Percentiles rank a stretch among this genome's conserved stretches.
Conservation (phyloP, 2,113 vertebrate species). For the Urocolius indicus region DNA sequence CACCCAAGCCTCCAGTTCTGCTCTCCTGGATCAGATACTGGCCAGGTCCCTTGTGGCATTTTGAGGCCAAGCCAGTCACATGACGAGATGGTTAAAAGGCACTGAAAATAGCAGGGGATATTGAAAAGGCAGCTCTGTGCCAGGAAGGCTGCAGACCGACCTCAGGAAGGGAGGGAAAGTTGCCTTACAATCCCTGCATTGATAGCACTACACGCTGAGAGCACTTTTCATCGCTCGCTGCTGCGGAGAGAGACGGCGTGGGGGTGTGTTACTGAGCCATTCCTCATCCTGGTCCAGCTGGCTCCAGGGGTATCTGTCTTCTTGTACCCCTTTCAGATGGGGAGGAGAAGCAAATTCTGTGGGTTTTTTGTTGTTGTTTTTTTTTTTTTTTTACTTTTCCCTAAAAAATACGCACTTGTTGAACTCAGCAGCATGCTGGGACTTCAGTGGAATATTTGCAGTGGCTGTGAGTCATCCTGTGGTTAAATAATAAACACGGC, state of each 20-base stretch:
- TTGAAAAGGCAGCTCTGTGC: constrained; percentile 35
- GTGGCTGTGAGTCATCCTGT: background rate
- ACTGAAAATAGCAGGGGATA: background rate
- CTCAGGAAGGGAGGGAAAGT: constrained; percentile 3
- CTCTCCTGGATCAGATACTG: background rate
- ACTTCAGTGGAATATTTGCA: background rate
- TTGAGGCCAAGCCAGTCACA: background rate
- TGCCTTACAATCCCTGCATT: background rate
- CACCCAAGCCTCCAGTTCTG: background rate
- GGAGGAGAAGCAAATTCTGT: background rate
- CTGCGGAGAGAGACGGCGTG: background rate
- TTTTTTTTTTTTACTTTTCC: background rate
- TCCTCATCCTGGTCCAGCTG: background rate
- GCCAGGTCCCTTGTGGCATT: background rate
- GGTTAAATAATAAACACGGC: background rate
- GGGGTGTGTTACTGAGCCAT: background rate
- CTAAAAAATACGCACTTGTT: background rate
- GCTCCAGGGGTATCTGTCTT: background rate
- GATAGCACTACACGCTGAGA: background rate
- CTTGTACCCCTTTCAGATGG: background rate
- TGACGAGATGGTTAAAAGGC: background rate
- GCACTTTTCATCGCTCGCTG: background rate
- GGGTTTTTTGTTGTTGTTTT: too few species aligned
- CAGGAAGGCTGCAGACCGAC: background rate
- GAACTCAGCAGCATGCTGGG: background rate